phyloP scores from a whole-genome alignment of 1,140 invertebrate genomes.

The Drosophila insularis region DNA sequence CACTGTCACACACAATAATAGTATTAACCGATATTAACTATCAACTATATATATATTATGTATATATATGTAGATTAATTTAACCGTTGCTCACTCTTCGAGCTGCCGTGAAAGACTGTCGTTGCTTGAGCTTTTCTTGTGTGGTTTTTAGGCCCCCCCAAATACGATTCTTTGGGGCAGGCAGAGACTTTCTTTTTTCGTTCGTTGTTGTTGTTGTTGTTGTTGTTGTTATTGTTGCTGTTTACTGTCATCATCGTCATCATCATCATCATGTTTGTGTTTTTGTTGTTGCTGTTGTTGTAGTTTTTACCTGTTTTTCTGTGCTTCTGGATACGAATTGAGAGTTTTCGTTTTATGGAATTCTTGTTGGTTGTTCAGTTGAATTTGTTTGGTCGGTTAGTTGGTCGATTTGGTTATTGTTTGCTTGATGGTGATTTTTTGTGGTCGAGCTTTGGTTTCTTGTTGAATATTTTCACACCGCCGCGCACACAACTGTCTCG shows the following conservation, averaged over 20 bases:
- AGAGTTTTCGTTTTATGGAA: slow-evolving; percentile 11
- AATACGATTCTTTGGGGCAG: slow-evolving; percentile 57
- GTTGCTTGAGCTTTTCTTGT: slow-evolving; percentile 68
- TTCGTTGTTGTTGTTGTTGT: slow-evolving; percentile 18
- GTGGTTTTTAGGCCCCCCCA: slow-evolving; percentile 67
- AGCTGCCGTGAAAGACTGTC: slow-evolving; percentile 75
- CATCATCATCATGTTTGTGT: slow-evolving; percentile 17
- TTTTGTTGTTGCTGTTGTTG: slow-evolving; percentile 41
- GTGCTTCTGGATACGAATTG: slow-evolving; percentile 5
- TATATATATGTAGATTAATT: slow-evolving; percentile 11
- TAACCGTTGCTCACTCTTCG: slow-evolving; percentile 63
- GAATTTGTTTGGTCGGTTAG: background rate
- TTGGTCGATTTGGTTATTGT: slow-evolving; percentile 4
- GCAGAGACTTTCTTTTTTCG: slow-evolving; percentile 50
- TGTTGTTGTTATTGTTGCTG: slow-evolving; percentile 17
- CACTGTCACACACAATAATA: slow-evolving; percentile 15
- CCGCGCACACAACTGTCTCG: slow-evolving; percentile 81
- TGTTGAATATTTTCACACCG: slow-evolving; percentile 67
- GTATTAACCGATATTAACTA: slow-evolving; percentile 51
- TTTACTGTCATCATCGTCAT: slow-evolving; percentile 12
- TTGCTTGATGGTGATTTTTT: slow-evolving; percentile 27
- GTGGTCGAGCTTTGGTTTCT: slow-evolving; percentile 52
- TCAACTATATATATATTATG: background rate
- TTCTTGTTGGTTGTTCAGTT: slow-evolving; percentile 28
- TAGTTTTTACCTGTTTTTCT: slow-evolving; percentile 5